Evolutionary conservation across 2,797 vertebrate species (phyloP).

Genomic region (Glyptemys insculpta): DNA sequence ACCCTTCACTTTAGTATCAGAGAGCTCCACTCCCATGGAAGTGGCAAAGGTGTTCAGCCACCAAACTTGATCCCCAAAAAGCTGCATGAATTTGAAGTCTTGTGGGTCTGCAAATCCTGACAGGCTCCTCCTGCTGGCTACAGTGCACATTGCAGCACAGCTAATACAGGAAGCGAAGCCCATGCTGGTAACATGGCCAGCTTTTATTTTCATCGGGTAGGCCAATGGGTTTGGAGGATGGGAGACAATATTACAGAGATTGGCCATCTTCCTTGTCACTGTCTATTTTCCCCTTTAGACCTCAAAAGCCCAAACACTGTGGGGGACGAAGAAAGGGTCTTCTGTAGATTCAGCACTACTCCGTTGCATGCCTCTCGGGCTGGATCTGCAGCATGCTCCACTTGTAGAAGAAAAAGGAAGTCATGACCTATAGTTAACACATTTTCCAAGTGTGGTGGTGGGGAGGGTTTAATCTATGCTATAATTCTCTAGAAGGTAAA

Average conservation of each 20-base stretch:
- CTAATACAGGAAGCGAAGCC: not conserved
- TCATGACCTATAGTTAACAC: not conserved
- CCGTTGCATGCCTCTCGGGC: accelerated
- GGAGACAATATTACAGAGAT: not conserved
- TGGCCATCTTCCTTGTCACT: not conserved
- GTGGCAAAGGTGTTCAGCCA: not conserved
- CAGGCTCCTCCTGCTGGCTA: not conserved
- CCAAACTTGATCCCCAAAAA: not conserved
- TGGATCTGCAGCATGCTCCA: not conserved
- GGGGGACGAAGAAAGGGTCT: not conserved
- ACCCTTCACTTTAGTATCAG: not conserved
- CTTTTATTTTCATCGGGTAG: not conserved
- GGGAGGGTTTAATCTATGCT: not conserved
- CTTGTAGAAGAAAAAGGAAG: not conserved
- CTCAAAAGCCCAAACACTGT: not conserved
- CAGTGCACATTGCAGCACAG: not conserved
- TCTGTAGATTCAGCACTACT: not conserved
- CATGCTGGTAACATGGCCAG: not conserved
- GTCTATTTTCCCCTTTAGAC: not conserved
- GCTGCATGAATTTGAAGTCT: not conserved
- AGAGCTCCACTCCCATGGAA: not conserved
- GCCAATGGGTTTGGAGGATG: not conserved
- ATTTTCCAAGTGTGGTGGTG: not conserved
- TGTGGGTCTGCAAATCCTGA: not conserved
- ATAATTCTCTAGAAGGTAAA: constrained; percentile 16